Base-by-base conservation (phyloP, 2,797 vertebrate species). In the Acropternis orthonyx region DNA sequence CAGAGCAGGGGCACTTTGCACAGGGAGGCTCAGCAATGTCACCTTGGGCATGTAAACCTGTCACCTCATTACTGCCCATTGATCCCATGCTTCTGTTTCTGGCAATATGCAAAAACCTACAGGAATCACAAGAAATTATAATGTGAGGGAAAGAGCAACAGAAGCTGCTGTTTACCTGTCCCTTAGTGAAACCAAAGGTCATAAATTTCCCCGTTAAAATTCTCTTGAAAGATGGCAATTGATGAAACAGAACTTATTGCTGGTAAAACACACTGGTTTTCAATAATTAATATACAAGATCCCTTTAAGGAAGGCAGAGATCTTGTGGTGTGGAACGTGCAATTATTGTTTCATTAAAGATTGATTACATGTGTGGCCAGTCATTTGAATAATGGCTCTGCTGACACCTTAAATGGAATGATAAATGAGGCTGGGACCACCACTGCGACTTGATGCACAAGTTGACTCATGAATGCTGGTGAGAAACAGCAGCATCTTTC, bases 281-380 rank as follows among this genome's bases (percentile, higher is more conserved):
- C 92, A 93, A 87, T 93, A 91, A 95, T 93, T 91, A 83, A 93
- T 41, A 71, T 9, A 54, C 6, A 26, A 63, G 66, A 54, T 37
- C 88, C 78, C 44, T 71, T 44, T 27, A n/a, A 78, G 93, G 74
- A 84, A 89, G 92, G 74, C 78, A 34, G 88, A 61, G 68, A 71
- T 22, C 80, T 63, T 51, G 36, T 16, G 1, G 74, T 51, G 88
- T 41, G 52, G 95, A 95, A 95, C 93, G 95, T 27, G 48, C 96
- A 94, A 95, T 96, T 95, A 97, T 92, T 89, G 94, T 97, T 95
- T 96, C 97, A 96, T 98, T 97, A 98, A 97, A 97, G 96, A 98
- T 97, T 93, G 96, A 97, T 97, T 55, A 44, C 67, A 17, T 85
- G 26, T 67, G 88, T 18, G 94, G 88, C 85, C 73, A 69, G 92